Evolutionary conservation across 2,797 vertebrate genomes (phyloP), one percentile per base, ranked within the genome.

Genomic region (Podargus strigoides): DNA sequence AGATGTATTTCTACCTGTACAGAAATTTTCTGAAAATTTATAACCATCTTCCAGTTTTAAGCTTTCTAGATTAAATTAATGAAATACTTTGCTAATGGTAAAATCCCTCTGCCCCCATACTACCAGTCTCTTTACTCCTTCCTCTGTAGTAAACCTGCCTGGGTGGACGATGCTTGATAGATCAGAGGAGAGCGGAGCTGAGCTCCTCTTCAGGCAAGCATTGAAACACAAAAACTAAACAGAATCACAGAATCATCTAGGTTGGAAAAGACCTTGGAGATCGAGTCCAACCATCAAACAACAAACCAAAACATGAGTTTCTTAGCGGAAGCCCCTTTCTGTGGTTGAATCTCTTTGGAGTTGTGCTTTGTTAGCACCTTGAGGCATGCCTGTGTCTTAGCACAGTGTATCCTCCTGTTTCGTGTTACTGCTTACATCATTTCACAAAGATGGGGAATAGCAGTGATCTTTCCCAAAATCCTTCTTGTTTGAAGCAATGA

Each of bases 351-450:
- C 27, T 66, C 44, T 66, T 58, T 32, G 27, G 70, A 89, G 53
- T 77, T 18, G 11, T 27, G 18, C 23, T 74, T 81, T 6, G 21
- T 46, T 50, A 68, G 34, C 9, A 39, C 39, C 63, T 68, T 37
- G n/a, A 82, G 30, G 37, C 53, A 20, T 10, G 8, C 27, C 1
- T 3, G 5, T 72, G 4, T 78, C 34, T 36, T 58, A 53, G 52
- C n/a, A 19, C 17, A 34, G 37, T 0, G 0, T 24, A 18, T 75
- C 8, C 12, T 46, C 7, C 7, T 4, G 0, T n/a, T 32, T 18
- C 10, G 4, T 70, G 14, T 77, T 83, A 34, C 32, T 1, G 2
- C 17, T 86, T 58, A 23, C 7, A 34, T 53, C 20, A 5, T 63
- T 63, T 47, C 52, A 30, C 28, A 42, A 32, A 69, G 28, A 18